phyloP scores from a whole-genome alignment of 2,888 invertebrate species.

The Ceriagrion tenellum region DNA sequence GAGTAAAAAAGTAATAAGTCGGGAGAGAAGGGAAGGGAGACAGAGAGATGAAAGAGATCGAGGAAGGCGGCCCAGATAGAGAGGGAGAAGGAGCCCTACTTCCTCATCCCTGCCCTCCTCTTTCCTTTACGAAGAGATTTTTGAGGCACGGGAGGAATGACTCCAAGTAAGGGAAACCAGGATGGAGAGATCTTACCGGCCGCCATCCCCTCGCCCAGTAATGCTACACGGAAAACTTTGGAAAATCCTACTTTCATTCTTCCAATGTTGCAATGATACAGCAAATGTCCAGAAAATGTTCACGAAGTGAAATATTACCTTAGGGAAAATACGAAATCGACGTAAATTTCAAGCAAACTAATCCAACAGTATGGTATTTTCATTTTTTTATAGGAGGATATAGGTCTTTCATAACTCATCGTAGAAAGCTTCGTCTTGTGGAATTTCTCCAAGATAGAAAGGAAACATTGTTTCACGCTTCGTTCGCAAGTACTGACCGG shows the following conservation, averaged over 20 bases:
- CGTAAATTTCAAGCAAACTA: too few species aligned
- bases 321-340: too few species aligned
- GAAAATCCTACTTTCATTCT: neutral
- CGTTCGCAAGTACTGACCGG: too few species aligned
- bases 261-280: too few species aligned
- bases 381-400: too few species aligned
- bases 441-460: too few species aligned
- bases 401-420: too few species aligned
- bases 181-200: neutral
- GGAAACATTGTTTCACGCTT: too few species aligned
- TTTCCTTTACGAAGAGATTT: neutral
- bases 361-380: too few species aligned
- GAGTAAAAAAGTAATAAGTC: neutral
- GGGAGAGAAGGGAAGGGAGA: neutral
- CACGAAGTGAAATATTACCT: too few species aligned
- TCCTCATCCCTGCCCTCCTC: neutral
- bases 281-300: too few species aligned
- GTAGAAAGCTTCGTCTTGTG: too few species aligned
- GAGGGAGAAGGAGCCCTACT: neutral
- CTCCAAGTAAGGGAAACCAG: neutral
- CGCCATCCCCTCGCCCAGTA: neutral
- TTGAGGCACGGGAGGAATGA: neutral
- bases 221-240: neutral
- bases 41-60: neutral
- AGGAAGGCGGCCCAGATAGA: neutral